Conservation (phyloP, 2,797 vertebrate species). For the Calcarius lapponicus region DNA sequence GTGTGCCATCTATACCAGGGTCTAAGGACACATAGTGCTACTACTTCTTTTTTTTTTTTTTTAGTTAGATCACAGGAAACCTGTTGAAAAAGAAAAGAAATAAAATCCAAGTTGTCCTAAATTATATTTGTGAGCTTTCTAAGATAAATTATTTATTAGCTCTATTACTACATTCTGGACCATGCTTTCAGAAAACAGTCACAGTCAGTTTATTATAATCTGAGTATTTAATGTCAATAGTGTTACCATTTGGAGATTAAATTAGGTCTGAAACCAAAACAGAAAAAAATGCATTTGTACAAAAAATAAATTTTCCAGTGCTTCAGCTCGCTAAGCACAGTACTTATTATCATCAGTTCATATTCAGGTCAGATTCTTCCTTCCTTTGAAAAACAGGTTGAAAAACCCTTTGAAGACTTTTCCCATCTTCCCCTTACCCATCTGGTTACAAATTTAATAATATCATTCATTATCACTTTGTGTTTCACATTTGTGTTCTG, state of each 20-base stretch:
- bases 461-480: background rate
- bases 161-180: conserved; percentile 11
- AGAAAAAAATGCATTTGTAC: conserved; percentile 13
- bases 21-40: conserved; percentile 63
- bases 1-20: conserved; percentile 65
- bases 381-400: conserved; percentile 56
- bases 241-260: conserved; percentile 49
- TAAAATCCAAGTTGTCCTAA: conserved; percentile 20
- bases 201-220: conserved; percentile 6
- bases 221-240: conserved; percentile 35
- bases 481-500: background rate
- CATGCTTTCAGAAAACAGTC: conserved; percentile 30
- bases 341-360: conserved; percentile 56
- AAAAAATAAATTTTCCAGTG: conserved; percentile 33
- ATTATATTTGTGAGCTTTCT: background rate
- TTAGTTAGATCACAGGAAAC: conserved; percentile 54
- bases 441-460: conserved; percentile 23
- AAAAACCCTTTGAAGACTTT: conserved; percentile 28
- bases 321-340: conserved; percentile 16
- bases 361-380: conserved; percentile 44
- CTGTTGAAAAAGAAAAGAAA: conserved; percentile 44
- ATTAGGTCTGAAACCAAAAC: conserved; percentile 27
- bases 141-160: conserved; percentile 42
- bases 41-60: background rate
- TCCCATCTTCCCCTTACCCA: background rate